phyloP scores from a whole-genome alignment of 2,797 vertebrate species.

The Tragelaphus oryx region DNA sequence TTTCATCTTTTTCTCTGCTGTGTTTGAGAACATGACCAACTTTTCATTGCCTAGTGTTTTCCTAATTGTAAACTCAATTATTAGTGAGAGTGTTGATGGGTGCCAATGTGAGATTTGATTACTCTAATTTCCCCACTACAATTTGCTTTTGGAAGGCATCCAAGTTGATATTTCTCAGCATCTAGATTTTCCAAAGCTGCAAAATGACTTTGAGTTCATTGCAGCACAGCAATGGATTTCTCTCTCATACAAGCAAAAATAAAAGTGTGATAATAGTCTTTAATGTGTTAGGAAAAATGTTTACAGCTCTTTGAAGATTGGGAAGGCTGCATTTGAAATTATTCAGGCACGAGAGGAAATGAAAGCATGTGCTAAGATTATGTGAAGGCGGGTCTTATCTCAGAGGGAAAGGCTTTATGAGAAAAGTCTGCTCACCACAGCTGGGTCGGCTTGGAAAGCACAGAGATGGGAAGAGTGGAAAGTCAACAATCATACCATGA shows the following conservation, averaged over 20 bases:
- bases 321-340: conserved; percentile 25
- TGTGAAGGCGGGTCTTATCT: conserved; percentile 59
- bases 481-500: conserved; percentile 68
- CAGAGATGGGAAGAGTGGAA: conserved; percentile 70
- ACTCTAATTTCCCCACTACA: neutral
- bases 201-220: conserved; percentile 27
- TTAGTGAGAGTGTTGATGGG: neutral
- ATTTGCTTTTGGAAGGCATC: neutral
- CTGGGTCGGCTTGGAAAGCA: conserved; percentile 71
- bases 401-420: conserved; percentile 70
- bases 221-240: neutral
- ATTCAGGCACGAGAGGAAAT: conserved; percentile 26
- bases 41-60: neutral
- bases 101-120: neutral
- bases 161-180: neutral
- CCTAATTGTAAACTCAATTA: neutral
- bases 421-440: conserved; percentile 58
- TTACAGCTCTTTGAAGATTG: conserved; percentile 8
- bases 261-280: neutral
- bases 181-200: neutral
- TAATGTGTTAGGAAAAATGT: neutral
- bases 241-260: neutral
- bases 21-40: neutral
- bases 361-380: conserved; percentile 41
- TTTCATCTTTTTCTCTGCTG: neutral